Conservation (phyloP, 2,797 vertebrate genomes). For the Trichosurus vulpecula region DNA sequence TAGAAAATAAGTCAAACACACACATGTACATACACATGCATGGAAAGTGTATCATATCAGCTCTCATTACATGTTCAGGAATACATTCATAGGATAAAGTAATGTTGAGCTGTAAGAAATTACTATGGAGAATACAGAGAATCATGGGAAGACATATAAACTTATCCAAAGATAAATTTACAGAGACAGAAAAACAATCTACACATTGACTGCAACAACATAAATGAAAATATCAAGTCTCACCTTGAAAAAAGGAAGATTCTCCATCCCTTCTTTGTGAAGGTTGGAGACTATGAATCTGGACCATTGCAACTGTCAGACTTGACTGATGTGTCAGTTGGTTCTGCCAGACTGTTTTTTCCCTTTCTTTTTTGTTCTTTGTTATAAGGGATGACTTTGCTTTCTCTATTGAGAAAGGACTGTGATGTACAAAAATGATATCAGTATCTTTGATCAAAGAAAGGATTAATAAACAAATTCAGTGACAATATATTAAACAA, state of each 20-base stretch:
- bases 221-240: not conserved
- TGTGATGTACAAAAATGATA: not conserved
- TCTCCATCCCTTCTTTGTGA: not conserved
- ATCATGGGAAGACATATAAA: too few relatives aligned
- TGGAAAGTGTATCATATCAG: not conserved
- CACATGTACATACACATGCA: not conserved
- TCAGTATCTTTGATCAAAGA: not conserved
- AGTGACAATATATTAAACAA: not conserved
- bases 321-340: not conserved
- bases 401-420: not conserved
- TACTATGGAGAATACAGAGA: too few relatives aligned
- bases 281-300: not conserved
- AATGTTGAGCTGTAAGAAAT: too few relatives aligned
- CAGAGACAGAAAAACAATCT: too few relatives aligned
- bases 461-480: not conserved
- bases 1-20: not conserved
- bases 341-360: not conserved
- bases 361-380: not conserved
- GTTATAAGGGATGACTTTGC: not conserved
- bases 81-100: too few relatives aligned
- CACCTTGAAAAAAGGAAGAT: not conserved
- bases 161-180: too few relatives aligned
- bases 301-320: not conserved
- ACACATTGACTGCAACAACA: not conserved
- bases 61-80: too few relatives aligned